Evolutionary conservation across 2,113 vertebrate species (phyloP).

Genomic region (Baryphthengus martii): DNA sequence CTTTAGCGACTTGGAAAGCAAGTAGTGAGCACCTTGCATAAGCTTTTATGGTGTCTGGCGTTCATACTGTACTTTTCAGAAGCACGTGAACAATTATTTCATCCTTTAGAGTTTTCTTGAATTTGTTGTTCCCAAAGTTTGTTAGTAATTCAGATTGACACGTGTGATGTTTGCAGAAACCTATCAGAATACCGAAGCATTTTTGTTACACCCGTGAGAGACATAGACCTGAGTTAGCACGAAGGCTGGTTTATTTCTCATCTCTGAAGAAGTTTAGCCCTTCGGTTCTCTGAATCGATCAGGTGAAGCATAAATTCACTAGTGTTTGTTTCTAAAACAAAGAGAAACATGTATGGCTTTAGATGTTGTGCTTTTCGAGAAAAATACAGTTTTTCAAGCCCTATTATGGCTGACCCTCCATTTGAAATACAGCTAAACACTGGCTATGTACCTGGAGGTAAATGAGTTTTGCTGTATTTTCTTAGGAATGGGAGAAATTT

Average conservation of each 20-base stretch:
- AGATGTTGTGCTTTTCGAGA: neutral
- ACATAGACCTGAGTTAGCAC: neutral
- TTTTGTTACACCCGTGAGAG: neutral
- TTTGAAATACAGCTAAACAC: neutral
- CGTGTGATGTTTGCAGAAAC: neutral
- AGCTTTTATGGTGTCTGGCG: neutral
- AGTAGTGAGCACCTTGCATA: neutral
- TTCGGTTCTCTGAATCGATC: neutral
- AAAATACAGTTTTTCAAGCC: neutral
- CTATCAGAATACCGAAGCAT: neutral
- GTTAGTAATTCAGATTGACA: neutral
- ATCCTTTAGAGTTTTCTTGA: neutral
- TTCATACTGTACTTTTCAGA: neutral
- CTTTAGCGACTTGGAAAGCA: neutral
- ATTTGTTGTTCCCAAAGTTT: neutral
- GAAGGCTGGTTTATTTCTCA: slow-evolving; percentile 19
- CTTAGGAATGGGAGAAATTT: neutral
- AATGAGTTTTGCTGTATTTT: neutral
- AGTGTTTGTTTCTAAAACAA: neutral
- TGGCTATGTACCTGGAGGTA: neutral
- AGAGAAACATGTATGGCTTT: neutral
- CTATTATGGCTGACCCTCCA: neutral
- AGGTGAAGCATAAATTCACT: neutral
- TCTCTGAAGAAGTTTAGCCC: neutral
- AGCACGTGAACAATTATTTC: neutral